Base-by-base conservation (phyloP, 2,113 vertebrate species). In the Pitta sordida region DNA sequence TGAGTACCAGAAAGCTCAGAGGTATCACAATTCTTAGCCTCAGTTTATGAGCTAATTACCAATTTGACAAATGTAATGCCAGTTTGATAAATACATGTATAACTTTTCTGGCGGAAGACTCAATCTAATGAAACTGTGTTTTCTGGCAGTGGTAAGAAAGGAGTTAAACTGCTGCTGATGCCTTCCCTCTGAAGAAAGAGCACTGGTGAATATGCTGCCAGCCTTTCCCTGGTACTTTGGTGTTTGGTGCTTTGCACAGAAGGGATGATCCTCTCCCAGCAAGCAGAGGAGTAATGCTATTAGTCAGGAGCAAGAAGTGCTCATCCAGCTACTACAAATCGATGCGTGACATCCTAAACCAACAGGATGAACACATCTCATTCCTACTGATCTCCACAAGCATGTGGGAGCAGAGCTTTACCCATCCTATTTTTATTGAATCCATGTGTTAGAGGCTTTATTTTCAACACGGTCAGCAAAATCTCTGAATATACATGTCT, bases 221-320 rank as follows among this genome's bases (percentile, higher is more conserved):
- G 60, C 37, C 55, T 43, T 68, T 67, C 19, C 56, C 39, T 18
- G 16, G 15, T 34, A 55, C 30, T 56, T 22, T 20, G 12, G 27
- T 10, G 10, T 43, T 1, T 0, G 5, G 30, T 16, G 27, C 62
- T 75, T 4, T 0, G 74, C 9, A 4, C 5, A 15, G n/a, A 18
- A 23, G n/a, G 49, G 55, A n/a, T 51, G 3, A 93, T 26, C 36
- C 11, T 16, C 43, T 90, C 39, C 36, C 55, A 20, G 46, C 36
- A 62, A 60, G 75, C 68, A 62, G 46, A 51, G 46, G 20, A 44
- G 41, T 7, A 36, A 75, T 15, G 26, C 27, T 51, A 1, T 63
- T 26, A 74, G 62, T 12, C 12, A 52, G 59, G 53, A 90, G 76
- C 37, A 56, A 63, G 77, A 62, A 52, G 13, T 26, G 34, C 30